These are phyloP conservation scores for Schrankia costaestrigalis DNA, from an alignment of 2,888 invertebrate genomes.

Conservation along the genomic window DNA sequence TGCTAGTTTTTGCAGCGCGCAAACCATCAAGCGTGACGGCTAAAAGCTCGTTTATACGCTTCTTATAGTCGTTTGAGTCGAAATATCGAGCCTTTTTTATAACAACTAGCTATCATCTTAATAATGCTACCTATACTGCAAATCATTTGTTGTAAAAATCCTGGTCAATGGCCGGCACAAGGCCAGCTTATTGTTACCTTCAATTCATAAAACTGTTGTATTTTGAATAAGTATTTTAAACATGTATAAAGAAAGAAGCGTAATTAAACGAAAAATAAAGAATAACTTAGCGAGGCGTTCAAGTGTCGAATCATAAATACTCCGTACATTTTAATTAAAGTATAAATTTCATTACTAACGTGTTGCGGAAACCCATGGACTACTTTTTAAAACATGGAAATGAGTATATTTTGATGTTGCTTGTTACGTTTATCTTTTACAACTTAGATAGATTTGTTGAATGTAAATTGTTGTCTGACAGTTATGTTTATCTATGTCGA, in stretches of 20 bases:
- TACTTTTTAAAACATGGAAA: too few species aligned
- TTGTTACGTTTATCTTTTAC: too few species aligned
- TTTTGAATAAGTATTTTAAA: constrained; percentile 17
- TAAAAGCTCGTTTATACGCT: constrained; percentile 75
- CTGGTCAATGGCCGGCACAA: constrained; percentile 60
- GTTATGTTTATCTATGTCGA: too few species aligned
- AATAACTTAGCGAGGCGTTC: constrained; percentile 6
- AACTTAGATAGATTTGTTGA: too few species aligned
- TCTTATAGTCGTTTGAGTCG: constrained; percentile 61
- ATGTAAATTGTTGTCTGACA: too few species aligned
- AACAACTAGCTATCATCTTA: constrained; percentile 52
- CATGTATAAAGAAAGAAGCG: constrained; percentile 8
- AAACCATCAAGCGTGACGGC: constrained; percentile 66
- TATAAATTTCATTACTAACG: too few species aligned
- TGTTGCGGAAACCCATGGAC: too few species aligned
- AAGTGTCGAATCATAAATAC: constrained; percentile 6
- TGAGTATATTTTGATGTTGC: too few species aligned
- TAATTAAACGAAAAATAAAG: too few species aligned
- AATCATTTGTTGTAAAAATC: constrained; percentile 53
- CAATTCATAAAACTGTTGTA: constrained; percentile 28
- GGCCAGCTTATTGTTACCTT: constrained; percentile 51
- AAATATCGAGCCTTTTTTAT: constrained; percentile 55
- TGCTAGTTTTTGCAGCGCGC: constrained; percentile 61
- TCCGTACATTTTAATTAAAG: too few species aligned
- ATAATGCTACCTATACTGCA: constrained; percentile 57